Conservation (phyloP, 2,113 vertebrate species). For the Marmota monax region DNA sequence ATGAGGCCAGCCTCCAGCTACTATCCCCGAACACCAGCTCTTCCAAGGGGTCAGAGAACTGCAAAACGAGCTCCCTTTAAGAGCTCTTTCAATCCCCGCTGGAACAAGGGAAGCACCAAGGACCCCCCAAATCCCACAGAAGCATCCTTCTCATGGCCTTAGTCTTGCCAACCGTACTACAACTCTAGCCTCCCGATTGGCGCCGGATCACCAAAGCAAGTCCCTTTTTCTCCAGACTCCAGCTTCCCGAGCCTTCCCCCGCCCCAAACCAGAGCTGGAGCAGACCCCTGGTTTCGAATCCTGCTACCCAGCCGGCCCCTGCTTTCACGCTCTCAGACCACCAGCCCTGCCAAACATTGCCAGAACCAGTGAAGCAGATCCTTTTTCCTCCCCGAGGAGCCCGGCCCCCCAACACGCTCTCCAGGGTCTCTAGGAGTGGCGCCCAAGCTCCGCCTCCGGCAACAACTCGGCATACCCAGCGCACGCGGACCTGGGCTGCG, state of each 20-base stretch:
- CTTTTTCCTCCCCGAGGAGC: neutral
- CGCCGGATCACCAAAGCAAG: neutral
- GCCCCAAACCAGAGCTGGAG: neutral
- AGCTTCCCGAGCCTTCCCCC: neutral
- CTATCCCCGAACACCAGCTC: neutral
- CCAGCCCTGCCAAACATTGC: constrained; percentile 4
- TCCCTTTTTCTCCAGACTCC: constrained; percentile 7
- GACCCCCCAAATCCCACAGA: neutral
- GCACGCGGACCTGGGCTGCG: constrained; percentile 59
- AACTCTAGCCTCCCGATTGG: neutral
- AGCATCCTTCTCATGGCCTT: neutral
- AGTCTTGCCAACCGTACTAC: neutral
- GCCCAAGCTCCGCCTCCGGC: constrained; percentile 46
- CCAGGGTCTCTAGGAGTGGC: constrained; percentile 32
- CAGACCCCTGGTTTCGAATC: neutral
- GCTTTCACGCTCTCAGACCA: neutral
- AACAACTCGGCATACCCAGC: constrained; percentile 67
- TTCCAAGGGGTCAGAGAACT: neutral
- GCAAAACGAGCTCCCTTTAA: neutral
- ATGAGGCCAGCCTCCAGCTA: neutral
- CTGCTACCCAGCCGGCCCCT: neutral
- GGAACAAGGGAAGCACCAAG: neutral
- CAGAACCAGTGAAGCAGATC: neutral
- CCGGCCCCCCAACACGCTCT: neutral
- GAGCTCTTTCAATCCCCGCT: neutral